Percentiles rank a stretch among this genome's conserved stretches.
These are phyloP conservation scores for Triops cancriformis DNA, from an alignment of 1,140 invertebrate genomes.

Conservation along the genomic window DNA sequence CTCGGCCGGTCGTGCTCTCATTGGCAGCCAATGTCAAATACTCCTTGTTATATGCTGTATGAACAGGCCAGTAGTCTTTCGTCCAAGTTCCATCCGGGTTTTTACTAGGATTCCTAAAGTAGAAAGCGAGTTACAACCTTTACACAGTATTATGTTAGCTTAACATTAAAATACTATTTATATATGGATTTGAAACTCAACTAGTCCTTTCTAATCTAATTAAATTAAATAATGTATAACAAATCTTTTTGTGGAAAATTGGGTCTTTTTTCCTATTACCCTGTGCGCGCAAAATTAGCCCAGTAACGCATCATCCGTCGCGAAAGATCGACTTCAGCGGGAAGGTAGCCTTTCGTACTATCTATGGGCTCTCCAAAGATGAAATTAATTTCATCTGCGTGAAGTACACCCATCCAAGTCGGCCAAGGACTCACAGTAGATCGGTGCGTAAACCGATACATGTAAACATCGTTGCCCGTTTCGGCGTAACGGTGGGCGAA, in stretches of 20 bases:
- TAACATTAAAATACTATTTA: too few species aligned
- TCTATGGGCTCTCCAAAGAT: conserved; percentile 88
- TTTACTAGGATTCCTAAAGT: conserved; percentile 51
- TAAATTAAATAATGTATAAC: not conserved
- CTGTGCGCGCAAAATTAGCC: conserved; percentile 90
- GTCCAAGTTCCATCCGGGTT: conserved; percentile 45
- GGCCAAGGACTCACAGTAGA: conserved; percentile 82
- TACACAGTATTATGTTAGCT: too few species aligned
- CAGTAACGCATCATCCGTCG: conserved; percentile 86
- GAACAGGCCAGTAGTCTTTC: conserved; percentile 69
- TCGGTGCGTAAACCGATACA: conserved; percentile 89
- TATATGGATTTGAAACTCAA: too few species aligned
- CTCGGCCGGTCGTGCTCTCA: conserved; percentile 66
- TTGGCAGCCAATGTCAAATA: conserved; percentile 76
- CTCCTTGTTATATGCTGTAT: conserved; percentile 70
- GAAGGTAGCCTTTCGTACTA: conserved; percentile 62
- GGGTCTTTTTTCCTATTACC: conserved; percentile 63
- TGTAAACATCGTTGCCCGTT: conserved; percentile 81
- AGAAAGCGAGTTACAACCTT: conserved; percentile 25
- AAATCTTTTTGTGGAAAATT: too few species aligned
- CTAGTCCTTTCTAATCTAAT: too few species aligned
- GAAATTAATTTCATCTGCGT: conserved; percentile 92
- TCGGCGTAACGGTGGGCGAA: conserved; percentile 75
- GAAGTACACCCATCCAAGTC: conserved; percentile 90
- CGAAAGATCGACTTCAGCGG: conserved; percentile 69